phyloP scores from a whole-genome alignment of 2,888 invertebrate species.

The Sabatieria punctata region DNA sequence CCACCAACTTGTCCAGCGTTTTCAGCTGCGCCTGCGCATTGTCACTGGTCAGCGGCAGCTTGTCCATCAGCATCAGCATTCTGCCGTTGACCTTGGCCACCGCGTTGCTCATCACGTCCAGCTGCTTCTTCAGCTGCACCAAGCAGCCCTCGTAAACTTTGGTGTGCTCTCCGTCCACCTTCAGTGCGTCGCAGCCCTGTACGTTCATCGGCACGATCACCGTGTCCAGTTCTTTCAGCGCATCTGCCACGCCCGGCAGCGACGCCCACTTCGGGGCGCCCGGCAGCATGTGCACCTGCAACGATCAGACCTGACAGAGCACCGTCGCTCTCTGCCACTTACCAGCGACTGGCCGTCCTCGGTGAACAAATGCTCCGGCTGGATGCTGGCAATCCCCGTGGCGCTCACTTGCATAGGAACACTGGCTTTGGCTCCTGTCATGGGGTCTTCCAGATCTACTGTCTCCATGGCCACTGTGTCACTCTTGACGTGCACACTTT shows the following conservation, averaged over 20 bases:
- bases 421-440: neutral
- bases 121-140: neutral
- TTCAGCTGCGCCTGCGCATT: neutral
- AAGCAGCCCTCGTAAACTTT: neutral
- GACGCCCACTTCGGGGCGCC: neutral
- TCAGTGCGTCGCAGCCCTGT: neutral
- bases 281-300: neutral
- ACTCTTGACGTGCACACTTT: too few relatives aligned
- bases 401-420: too few relatives aligned
- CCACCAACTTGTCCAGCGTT: neutral
- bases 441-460: neutral
- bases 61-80: neutral
- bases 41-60: neutral
- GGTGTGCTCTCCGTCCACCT: neutral
- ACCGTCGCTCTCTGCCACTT: neutral
- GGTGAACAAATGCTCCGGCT: too few relatives aligned
- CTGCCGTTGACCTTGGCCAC: neutral
- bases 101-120: neutral
- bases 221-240: neutral
- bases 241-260: neutral
- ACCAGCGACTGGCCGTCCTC: neutral
- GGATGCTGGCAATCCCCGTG: too few relatives aligned
- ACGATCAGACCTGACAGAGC: neutral
- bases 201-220: neutral
- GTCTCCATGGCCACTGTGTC: neutral